These are phyloP conservation scores for Neotoxoptera formosana DNA, from an alignment of 1,140 invertebrate genomes.

Conservation along the genomic window DNA sequence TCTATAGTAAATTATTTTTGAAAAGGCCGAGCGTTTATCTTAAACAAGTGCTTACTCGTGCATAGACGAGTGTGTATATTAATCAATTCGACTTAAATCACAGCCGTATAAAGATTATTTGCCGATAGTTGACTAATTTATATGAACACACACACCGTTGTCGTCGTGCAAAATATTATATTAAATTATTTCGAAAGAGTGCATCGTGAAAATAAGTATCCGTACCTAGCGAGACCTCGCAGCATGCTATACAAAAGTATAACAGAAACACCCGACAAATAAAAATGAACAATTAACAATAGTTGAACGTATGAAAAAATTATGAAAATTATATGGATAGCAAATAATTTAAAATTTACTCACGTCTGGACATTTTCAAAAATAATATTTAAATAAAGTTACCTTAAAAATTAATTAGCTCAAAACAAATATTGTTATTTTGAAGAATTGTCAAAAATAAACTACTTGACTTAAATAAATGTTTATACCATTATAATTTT, in stretches of 20 bases:
- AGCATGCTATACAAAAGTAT: background rate
- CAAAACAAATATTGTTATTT: too few species aligned
- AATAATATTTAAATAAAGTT: too few species aligned
- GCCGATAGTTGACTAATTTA: background rate
- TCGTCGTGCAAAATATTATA: background rate
- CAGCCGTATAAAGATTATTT: background rate
- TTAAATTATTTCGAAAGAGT: background rate
- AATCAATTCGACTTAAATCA: background rate
- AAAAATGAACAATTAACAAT: too few species aligned
- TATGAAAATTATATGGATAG: too few species aligned
- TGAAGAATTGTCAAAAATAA: too few species aligned
- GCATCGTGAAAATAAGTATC: background rate
- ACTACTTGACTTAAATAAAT: too few species aligned
- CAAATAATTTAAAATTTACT: too few species aligned
- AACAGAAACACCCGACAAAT: too few species aligned
- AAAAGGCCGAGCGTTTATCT: background rate
- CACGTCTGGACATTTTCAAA: too few species aligned
- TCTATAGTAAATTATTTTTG: background rate
- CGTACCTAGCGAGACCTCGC: background rate
- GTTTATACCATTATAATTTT: too few species aligned
- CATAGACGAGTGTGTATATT: background rate
- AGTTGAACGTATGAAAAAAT: too few species aligned
- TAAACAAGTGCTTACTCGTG: background rate
- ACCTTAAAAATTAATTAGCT: too few species aligned
- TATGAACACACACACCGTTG: rapidly evolving